phyloP scores from a whole-genome alignment of 2,888 invertebrate species.

The Aphodius sticticus region DNA sequence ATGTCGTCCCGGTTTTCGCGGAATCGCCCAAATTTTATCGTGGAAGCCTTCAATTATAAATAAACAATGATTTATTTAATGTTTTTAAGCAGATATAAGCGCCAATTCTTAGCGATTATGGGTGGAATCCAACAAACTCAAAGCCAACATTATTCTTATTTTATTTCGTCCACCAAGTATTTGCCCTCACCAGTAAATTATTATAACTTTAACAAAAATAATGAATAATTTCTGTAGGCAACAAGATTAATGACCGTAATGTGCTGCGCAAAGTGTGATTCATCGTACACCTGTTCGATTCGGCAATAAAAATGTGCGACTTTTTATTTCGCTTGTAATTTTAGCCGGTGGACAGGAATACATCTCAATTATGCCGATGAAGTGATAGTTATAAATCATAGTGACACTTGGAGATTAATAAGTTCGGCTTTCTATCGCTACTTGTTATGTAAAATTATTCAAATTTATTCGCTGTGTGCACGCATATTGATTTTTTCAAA shows the following conservation, averaged over 20 bases:
- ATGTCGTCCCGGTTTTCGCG: background rate
- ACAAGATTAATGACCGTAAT: background rate
- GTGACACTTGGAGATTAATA: conserved; percentile 16
- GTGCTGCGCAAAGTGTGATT: background rate
- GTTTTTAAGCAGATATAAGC: background rate
- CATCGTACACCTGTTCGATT: background rate
- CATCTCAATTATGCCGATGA: conserved; percentile 14
- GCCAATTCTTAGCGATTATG: background rate
- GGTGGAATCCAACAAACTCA: background rate
- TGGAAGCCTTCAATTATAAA: background rate
- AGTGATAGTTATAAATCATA: conserved; percentile 17
- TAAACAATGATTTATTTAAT: background rate
- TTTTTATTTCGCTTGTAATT: background rate
- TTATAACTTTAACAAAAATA: background rate
- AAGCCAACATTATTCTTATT: too few relatives aligned
- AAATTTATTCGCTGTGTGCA: conserved; percentile 19
- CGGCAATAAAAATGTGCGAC: background rate
- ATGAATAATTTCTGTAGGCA: background rate
- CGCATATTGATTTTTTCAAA: conserved; percentile 9
- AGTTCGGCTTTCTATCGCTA: conserved; percentile 7
- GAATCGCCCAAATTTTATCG: background rate
- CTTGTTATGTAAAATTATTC: conserved; percentile 22
- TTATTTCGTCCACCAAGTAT: too few relatives aligned
- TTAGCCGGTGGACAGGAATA: background rate
- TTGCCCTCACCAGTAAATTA: too few relatives aligned